Percentiles rank a stretch among this genome's conserved stretches.
phyloP scores from a whole-genome alignment of 2,113 vertebrate species.

The Pholis gunnellus region DNA sequence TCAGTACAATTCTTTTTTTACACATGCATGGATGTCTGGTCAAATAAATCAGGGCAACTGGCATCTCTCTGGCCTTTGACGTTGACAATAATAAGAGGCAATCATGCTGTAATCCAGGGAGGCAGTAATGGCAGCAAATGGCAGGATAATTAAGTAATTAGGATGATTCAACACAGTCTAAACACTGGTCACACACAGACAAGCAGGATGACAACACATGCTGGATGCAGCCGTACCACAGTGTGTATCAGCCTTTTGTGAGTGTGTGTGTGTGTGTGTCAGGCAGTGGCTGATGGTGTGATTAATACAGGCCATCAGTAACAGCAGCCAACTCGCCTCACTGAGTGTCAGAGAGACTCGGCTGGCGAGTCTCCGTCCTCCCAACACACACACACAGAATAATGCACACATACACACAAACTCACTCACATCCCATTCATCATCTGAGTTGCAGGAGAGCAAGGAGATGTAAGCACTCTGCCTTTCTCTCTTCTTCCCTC shows the following conservation, averaged over 20 bases:
- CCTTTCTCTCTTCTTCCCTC: constrained; percentile 22
- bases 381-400: constrained; percentile 11
- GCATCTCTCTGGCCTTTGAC: constrained; percentile 7
- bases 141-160: constrained; percentile 25
- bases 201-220: neutral
- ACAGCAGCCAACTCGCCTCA: constrained; percentile 47
- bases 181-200: constrained; percentile 38
- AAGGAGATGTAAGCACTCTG: constrained; percentile 23
- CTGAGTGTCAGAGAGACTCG: constrained; percentile 43
- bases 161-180: constrained; percentile 12
- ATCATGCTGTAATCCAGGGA: constrained; percentile 2
- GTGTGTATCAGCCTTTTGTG: constrained; percentile 26
- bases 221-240: neutral
- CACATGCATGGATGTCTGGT: neutral
- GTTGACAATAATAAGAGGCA: neutral
- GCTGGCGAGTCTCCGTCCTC: constrained; percentile 34
- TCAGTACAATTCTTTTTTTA: neutral
- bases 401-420: neutral
- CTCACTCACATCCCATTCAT: constrained; percentile 41
- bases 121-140: constrained; percentile 20
- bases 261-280: constrained; percentile 35
- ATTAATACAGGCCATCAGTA: constrained; percentile 74
- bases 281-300: constrained; percentile 58
- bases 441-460: constrained; percentile 32
- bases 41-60: neutral